These are phyloP conservation scores for Xylota segnis DNA, from an alignment of 2,888 invertebrate genomes.

Conservation along the genomic window DNA sequence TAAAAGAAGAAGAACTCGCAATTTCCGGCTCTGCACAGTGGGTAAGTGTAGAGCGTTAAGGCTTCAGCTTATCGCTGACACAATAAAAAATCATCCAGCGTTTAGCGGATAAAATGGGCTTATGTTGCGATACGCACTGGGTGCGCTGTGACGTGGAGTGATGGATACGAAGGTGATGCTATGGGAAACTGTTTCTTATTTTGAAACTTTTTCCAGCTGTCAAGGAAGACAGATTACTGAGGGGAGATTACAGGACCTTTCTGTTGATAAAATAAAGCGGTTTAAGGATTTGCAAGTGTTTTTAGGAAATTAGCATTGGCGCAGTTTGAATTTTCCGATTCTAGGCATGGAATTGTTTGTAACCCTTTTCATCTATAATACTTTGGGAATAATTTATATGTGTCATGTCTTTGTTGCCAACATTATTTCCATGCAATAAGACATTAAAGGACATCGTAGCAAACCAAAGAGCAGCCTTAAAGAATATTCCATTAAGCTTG, in stretches of 20 bases:
- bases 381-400: no score
- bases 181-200: background rate
- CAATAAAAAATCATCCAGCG: slow-evolving; percentile 13
- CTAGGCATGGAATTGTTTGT: background rate
- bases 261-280: background rate
- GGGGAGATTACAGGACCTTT: slow-evolving; percentile 2
- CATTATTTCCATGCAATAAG: no score
- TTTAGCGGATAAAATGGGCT: background rate
- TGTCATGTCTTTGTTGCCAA: no score
- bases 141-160: background rate
- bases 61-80: slow-evolving; percentile 9
- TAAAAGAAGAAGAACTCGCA: slow-evolving; percentile 1
- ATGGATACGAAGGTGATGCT: slow-evolving; percentile 4
- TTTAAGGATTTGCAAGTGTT: slow-evolving; percentile 9
- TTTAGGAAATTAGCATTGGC: background rate
- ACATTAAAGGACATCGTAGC: no score
- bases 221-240: slow-evolving; percentile 34
- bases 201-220: slow-evolving; percentile 3
- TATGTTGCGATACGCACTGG: background rate
- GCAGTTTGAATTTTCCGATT: background rate
- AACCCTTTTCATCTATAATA: slow-evolving; percentile 11
- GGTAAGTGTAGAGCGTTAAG: background rate
- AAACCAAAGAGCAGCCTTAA: no score
- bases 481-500: no score
- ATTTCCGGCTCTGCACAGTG: slow-evolving; percentile 24